These are phyloP conservation scores for Agrotis exclamationis DNA, from an alignment of 2,888 invertebrate species.

Conservation along the genomic window DNA sequence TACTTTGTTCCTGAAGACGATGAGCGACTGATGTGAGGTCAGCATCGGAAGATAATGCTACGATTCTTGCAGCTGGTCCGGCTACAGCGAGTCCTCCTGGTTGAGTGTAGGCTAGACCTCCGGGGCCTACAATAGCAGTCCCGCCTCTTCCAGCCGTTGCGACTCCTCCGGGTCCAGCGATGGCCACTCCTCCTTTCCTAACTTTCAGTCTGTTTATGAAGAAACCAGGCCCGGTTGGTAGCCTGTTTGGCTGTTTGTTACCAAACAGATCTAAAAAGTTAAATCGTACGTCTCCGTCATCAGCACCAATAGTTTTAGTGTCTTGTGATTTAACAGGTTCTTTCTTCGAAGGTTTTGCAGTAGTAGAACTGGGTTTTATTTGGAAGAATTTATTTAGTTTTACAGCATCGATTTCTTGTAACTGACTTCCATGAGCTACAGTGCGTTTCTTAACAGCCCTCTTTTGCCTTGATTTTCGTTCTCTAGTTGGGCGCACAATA, in stretches of 20 bases:
- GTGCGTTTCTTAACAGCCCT: conserved; percentile 82
- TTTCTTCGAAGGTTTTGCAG: conserved; percentile 74
- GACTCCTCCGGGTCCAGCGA: conserved; percentile 95
- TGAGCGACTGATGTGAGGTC: conserved; percentile 91
- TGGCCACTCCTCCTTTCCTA: conserved; percentile 94
- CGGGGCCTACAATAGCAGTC: conserved; percentile 95
- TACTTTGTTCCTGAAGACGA: conserved; percentile 81
- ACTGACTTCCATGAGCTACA: conserved; percentile 67
- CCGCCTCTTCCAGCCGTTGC: conserved; percentile 95
- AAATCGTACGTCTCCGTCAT: conserved; percentile 76
- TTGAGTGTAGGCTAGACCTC: conserved; percentile 94
- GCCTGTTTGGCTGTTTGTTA: conserved; percentile 74
- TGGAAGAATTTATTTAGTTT: conserved; percentile 76
- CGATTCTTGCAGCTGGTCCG: conserved; percentile 93
- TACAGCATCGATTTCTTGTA: conserved; percentile 72
- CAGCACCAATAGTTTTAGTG: conserved; percentile 70
- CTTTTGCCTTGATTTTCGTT: conserved; percentile 71
- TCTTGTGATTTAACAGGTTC: conserved; percentile 66
- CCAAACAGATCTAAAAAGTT: conserved; percentile 78
- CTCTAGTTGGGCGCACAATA: conserved; percentile 47
- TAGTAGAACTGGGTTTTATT: conserved; percentile 69
- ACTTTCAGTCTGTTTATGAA: conserved; percentile 94
- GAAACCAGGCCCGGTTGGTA: conserved; percentile 91
- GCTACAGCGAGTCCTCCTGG: conserved; percentile 95
- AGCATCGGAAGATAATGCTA: conserved; percentile 92